phyloP scores from a whole-genome alignment of 2,113 vertebrate species.

The Chrysemys picta region DNA sequence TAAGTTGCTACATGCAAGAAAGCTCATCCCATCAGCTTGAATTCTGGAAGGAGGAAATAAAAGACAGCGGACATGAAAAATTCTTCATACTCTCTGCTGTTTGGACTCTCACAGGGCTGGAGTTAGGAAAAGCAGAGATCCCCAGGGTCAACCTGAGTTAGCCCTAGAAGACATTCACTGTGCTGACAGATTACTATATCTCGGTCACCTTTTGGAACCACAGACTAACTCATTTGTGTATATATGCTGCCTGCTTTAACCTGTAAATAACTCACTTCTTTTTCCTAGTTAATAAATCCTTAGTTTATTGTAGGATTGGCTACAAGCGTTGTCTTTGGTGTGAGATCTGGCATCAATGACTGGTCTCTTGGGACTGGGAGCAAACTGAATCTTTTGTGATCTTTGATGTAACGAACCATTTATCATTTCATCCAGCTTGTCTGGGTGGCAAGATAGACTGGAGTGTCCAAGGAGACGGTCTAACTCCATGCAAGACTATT shows the following conservation, averaged over 20 bases:
- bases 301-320: neutral
- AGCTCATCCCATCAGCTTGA: neutral
- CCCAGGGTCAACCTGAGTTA: no score
- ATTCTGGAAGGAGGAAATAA: neutral
- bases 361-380: neutral
- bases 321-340: neutral
- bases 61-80: neutral
- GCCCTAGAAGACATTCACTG: no score
- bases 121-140: no score
- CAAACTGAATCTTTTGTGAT: neutral
- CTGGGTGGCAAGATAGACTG: neutral
- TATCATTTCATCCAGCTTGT: neutral
- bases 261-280: neutral
- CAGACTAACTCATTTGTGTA: no score
- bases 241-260: neutral
- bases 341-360: neutral
- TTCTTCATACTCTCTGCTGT: neutral
- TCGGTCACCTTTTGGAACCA: no score
- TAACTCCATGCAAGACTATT: neutral
- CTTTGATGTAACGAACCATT: neutral
- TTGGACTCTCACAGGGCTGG: no score
- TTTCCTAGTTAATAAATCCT: neutral
- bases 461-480: neutral
- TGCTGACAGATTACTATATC: no score
- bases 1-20: neutral